phyloP scores from a whole-genome alignment of 1,140 invertebrate species.

The Drosophila littoralis region DNA sequence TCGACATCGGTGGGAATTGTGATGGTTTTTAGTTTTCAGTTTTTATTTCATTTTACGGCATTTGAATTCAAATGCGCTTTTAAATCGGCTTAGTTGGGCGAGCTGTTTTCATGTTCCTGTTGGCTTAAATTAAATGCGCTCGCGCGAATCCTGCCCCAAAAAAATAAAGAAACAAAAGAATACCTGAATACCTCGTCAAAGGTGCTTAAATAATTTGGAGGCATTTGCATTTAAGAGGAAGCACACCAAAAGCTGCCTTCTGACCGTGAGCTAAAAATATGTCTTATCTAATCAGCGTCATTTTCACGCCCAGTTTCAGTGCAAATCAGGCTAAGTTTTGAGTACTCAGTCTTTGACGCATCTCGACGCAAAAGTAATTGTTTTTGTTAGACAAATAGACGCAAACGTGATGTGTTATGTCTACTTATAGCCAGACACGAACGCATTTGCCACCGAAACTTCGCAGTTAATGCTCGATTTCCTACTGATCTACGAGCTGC shows the following conservation, averaged over 20 bases:
- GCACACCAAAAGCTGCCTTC: neutral
- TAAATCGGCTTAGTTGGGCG: slow-evolving; percentile 80
- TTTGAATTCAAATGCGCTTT: slow-evolving; percentile 82
- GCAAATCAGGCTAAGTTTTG: neutral
- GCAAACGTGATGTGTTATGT: neutral
- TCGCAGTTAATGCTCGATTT: neutral
- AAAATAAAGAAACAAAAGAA: slow-evolving; percentile 7
- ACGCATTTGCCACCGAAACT: neutral
- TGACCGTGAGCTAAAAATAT: slow-evolving; percentile 9
- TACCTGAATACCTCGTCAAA: slow-evolving; percentile 22
- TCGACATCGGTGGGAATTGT: slow-evolving; percentile 35
- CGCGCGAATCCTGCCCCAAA: slow-evolving; percentile 39
- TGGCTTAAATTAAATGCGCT: slow-evolving; percentile 77
- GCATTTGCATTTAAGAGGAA: slow-evolving; percentile 37
- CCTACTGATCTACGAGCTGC: neutral
- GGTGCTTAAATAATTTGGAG: slow-evolving; percentile 67
- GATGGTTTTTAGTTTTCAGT: slow-evolving; percentile 48
- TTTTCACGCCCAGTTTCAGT: slow-evolving; percentile 52
- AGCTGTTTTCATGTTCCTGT: slow-evolving; percentile 67
- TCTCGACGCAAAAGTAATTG: slow-evolving; percentile 1
- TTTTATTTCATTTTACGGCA: slow-evolving; percentile 73
- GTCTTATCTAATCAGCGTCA: slow-evolving; percentile 54
- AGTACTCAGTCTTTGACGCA: slow-evolving; percentile 11
- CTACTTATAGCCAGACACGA: neutral
- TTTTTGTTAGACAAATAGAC: slow-evolving; percentile 19